A percentile compares a stretch with the other conserved stretches of the same genome.
Evolutionary conservation across 2,888 invertebrate species (phyloP).

Genomic region (Selenia dentaria): DNA sequence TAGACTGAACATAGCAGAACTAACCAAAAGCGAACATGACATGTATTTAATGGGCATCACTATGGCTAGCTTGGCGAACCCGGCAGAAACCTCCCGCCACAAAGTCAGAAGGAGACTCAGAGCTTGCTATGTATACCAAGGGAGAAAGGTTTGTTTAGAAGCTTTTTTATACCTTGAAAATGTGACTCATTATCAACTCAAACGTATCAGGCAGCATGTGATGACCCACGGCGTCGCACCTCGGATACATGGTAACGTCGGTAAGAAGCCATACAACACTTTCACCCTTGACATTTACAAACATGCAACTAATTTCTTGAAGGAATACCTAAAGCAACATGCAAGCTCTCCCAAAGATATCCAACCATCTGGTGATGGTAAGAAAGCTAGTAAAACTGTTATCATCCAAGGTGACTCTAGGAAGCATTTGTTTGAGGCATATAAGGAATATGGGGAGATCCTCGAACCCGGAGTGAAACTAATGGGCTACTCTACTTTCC

Average conservation of each 20-base stretch:
- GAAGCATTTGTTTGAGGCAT: constrained; percentile 90
- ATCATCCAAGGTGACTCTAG: constrained; percentile 83
- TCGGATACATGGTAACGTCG: constrained; percentile 91
- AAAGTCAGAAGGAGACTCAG: constrained; percentile 89
- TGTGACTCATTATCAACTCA: constrained; percentile 91
- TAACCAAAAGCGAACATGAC: constrained; percentile 92
- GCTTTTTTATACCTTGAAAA: constrained; percentile 92
- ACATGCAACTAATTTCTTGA: constrained; percentile 90
- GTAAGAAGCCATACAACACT: constrained; percentile 92
- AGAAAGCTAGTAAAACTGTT: constrained; percentile 78
- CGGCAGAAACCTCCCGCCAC: constrained; percentile 88
- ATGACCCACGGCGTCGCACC: constrained; percentile 92
- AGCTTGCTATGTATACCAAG: constrained; percentile 91
- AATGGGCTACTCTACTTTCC: constrained; percentile 92
- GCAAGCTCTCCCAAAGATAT: constrained; percentile 82
- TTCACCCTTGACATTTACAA: constrained; percentile 91
- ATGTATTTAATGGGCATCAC: constrained; percentile 95
- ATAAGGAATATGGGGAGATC: constrained; percentile 89
- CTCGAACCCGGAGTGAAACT: constrained; percentile 88
- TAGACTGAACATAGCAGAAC: constrained; percentile 90
- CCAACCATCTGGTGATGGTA: constrained; percentile 76
- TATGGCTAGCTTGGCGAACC: constrained; percentile 91
- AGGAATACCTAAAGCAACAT: constrained; percentile 88
- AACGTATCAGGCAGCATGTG: constrained; percentile 90
- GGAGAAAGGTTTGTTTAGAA: constrained; percentile 90